These are phyloP conservation scores for Ahaetulla prasina DNA, from an alignment of 2,113 vertebrate species.

Conservation along the genomic window DNA sequence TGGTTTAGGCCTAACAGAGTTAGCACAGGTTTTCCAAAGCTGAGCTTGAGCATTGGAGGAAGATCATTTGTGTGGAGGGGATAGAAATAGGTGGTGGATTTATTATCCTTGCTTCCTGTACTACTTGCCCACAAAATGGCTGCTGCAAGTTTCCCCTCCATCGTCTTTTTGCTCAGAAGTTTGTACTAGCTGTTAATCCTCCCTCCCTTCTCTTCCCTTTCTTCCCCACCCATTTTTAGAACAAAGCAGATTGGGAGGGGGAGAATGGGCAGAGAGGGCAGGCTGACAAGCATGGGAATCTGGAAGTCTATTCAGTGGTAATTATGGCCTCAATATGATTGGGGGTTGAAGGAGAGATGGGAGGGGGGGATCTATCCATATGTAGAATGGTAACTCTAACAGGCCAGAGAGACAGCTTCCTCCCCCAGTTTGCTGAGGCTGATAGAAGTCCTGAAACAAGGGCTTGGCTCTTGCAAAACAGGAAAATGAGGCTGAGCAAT, in stretches of 20 bases:
- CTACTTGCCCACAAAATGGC: fast-evolving
- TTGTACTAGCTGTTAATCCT: background rate
- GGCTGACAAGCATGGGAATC: conserved; percentile 72
- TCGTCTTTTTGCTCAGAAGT: background rate
- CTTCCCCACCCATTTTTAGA: background rate
- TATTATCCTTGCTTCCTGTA: background rate
- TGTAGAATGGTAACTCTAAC: conserved; percentile 3
- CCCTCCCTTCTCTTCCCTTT: background rate
- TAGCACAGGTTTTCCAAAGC: background rate
- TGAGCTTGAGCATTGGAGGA: background rate
- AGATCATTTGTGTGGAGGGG: background rate
- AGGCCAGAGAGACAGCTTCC: background rate
- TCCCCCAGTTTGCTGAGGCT: background rate
- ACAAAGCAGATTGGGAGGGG: conserved; percentile 44
- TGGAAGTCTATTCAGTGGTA: conserved; percentile 72
- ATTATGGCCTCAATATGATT: conserved; percentile 75
- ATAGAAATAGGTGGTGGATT: background rate
- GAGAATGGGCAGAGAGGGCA: conserved; percentile 52
- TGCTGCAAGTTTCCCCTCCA: background rate
- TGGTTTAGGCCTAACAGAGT: background rate
- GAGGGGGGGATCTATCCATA: background rate
- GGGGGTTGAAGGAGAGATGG: conserved; percentile 47
- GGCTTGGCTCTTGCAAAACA: conserved; percentile 15
- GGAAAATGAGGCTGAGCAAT: background rate
- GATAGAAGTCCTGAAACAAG: conserved; percentile 32